phyloP scores from a whole-genome alignment of 2,797 vertebrate species.

The Emydoidea blandingii region DNA sequence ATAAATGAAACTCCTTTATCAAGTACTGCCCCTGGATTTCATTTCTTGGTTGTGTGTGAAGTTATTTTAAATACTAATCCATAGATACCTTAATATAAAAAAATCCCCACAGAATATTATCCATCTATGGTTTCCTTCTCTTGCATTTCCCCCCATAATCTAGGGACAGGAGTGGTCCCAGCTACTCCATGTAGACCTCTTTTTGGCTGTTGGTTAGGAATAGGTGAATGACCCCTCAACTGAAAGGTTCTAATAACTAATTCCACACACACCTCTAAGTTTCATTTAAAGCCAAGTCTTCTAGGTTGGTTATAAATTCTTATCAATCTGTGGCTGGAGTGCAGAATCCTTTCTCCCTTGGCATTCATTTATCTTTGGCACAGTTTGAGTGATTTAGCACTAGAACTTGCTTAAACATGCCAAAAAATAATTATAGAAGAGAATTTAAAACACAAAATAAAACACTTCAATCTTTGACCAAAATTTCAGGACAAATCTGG shows the following conservation, averaged over 20 bases:
- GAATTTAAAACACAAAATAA: not conserved
- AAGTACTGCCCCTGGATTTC: too few species aligned
- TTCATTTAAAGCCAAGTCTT: not conserved
- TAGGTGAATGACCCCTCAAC: not conserved
- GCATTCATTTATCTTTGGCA: not conserved
- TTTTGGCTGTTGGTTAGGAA: not conserved
- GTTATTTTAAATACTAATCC: too few species aligned
- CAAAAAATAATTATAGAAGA: not conserved
- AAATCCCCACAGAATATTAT: too few species aligned
- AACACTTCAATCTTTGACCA: not conserved
- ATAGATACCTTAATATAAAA: too few species aligned
- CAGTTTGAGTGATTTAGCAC: not conserved
- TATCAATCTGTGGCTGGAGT: accelerated
- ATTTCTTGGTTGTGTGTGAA: too few species aligned
- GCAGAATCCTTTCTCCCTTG: not conserved
- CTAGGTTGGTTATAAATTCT: not conserved
- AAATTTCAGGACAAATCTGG: not conserved
- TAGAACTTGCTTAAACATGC: not conserved
- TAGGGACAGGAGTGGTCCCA: not conserved
- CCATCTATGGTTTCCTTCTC: not conserved
- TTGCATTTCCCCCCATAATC: not conserved
- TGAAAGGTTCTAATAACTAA: not conserved
- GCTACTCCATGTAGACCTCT: not conserved
- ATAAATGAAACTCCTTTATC: too few species aligned
- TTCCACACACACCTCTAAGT: not conserved